Conservation (phyloP, 2,888 invertebrate species). For the Netelia fuscicornis region DNA sequence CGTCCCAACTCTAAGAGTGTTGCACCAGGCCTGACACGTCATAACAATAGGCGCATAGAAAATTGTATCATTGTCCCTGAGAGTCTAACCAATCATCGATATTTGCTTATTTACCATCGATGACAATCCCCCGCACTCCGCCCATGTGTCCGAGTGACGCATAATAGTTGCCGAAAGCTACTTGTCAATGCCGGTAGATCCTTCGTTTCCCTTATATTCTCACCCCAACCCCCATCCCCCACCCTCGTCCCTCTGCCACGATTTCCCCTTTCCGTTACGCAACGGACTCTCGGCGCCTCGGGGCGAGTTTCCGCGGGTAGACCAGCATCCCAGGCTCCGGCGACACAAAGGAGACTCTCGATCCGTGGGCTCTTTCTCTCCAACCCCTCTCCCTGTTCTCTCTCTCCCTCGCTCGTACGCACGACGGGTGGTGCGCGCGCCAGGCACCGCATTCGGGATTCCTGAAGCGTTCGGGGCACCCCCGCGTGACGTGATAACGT, state of each 20-base stretch:
- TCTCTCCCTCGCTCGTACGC: constrained; percentile 4
- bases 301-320: constrained; percentile 59
- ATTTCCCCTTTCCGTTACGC: constrained; percentile 49
- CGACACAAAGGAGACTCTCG: constrained; percentile 66
- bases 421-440: constrained; percentile 50
- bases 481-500: constrained; percentile 73
- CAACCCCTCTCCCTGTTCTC: neutral
- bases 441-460: constrained; percentile 69
- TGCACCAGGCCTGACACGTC: neutral
- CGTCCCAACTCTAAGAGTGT: too few relatives aligned
- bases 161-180: constrained; percentile 60
- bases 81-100: constrained; percentile 40
- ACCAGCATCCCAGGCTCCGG: constrained; percentile 47
- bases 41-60: constrained; percentile 22
- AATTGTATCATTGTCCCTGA: constrained; percentile 38
- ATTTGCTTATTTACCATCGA: constrained; percentile 28
- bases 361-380: constrained; percentile 38
- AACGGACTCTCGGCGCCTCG: constrained; percentile 59
- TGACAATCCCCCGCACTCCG: constrained; percentile 12
- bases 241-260: neutral
- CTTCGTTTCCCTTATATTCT: constrained; percentile 45
- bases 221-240: constrained; percentile 15
- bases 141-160: constrained; percentile 46
- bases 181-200: constrained; percentile 46
- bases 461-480: constrained; percentile 70